Evolutionary conservation across 2,797 vertebrate species (phyloP).

Genomic region (Gymnoscopelus microlampas): DNA sequence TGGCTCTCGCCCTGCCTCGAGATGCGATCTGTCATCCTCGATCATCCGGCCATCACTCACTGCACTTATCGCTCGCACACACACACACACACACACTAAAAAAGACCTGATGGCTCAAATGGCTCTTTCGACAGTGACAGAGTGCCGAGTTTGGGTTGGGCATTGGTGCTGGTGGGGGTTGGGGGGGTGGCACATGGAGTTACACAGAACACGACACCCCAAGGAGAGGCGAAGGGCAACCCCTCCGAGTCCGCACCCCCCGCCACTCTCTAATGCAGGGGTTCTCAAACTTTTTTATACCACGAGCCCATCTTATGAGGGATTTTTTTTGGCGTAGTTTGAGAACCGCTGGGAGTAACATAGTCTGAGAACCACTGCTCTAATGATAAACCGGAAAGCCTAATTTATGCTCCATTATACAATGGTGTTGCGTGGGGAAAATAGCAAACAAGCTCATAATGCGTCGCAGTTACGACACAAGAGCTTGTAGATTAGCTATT

Average conservation of each 20-base stretch:
- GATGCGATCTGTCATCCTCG: conserved; percentile 20
- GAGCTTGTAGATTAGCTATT: too few relatives aligned
- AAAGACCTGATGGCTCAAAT: conserved; percentile 33
- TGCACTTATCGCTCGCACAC: conserved; percentile 29
- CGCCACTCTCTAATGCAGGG: conserved; percentile 30
- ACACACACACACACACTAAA: conserved; percentile 18
- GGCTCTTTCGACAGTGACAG: conserved; percentile 22
- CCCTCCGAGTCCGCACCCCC: conserved; percentile 22
- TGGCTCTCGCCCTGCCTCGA: conserved; percentile 25
- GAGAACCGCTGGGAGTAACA: too few relatives aligned
- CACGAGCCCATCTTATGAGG: too few relatives aligned
- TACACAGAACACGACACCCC: conserved; percentile 14
- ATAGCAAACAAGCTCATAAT: too few relatives aligned
- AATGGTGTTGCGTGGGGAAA: too few relatives aligned
- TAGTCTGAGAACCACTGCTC: too few relatives aligned
- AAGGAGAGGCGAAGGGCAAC: conserved; percentile 63
- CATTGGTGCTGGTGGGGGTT: too few relatives aligned
- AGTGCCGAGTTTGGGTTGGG: neutral
- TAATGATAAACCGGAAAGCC: too few relatives aligned
- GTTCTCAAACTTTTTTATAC: too few relatives aligned
- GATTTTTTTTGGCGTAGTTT: too few relatives aligned
- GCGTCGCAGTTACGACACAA: too few relatives aligned
- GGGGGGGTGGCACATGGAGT: neutral
- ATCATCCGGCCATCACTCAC: conserved; percentile 48
- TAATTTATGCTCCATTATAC: too few relatives aligned